Percentiles rank a stretch among this genome's conserved stretches.
phyloP scores from a whole-genome alignment of 1,140 invertebrate species.

The Dreissena polymorpha region DNA sequence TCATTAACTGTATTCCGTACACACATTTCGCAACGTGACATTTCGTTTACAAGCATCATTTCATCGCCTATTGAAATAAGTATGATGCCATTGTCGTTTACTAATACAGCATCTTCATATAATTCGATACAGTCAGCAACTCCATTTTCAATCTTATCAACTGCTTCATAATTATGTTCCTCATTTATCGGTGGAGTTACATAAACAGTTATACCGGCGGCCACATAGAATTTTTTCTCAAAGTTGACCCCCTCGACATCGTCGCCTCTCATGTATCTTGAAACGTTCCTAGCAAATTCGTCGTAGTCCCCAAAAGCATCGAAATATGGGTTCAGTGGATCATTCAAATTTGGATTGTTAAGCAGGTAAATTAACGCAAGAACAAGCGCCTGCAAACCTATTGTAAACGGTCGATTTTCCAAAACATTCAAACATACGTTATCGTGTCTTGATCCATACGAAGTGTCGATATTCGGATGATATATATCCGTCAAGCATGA shows the following conservation, averaged over 20 bases:
- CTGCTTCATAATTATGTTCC: background rate
- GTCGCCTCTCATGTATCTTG: constrained; percentile 63
- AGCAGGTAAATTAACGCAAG: constrained; percentile 71
- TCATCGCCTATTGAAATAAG: too few relatives aligned
- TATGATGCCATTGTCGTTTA: too few relatives aligned
- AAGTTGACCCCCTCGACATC: constrained; percentile 60
- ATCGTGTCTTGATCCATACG: background rate
- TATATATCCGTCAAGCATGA: constrained; percentile 69
- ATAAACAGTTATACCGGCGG: background rate
- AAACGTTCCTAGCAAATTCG: constrained; percentile 66
- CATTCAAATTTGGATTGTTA: constrained; percentile 69
- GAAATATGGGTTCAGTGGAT: constrained; percentile 69
- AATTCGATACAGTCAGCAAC: too few relatives aligned
- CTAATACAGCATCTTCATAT: too few relatives aligned
- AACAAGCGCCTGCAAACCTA: constrained; percentile 63
- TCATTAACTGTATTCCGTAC: too few relatives aligned
- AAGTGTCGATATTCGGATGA: constrained; percentile 74
- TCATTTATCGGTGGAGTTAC: background rate
- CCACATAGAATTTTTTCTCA: constrained; percentile 44
- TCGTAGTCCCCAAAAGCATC: constrained; percentile 20
- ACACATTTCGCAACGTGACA: too few relatives aligned
- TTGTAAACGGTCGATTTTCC: constrained; percentile 47
- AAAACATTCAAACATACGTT: constrained; percentile 72
- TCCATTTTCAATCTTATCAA: too few relatives aligned
- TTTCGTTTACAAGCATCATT: too few relatives aligned